Evolutionary conservation across 2,113 vertebrate genomes (phyloP), one percentile per base, ranked within the genome.

Genomic region (Chionomys nivalis): DNA sequence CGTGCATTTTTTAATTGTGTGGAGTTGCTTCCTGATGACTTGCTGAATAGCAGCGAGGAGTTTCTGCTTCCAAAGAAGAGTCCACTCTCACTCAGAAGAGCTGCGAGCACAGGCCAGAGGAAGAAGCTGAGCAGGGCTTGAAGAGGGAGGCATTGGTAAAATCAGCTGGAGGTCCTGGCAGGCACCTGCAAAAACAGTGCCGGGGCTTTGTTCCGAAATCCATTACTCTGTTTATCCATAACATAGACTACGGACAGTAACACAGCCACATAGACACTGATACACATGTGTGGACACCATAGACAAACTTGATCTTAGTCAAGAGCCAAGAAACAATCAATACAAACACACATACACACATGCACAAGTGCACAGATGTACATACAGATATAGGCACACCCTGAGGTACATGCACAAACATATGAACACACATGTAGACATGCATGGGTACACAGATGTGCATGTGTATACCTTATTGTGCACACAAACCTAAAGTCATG

Each of bases 141-240:
- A 26, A 33, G 55, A 24, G 42, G 1, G 7, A n/a, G 19, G 13
- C 76, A 61, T 68, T 16, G 70, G 13, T 9, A 36, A 24, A 19
- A 0, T 3, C 63, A 36, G 7, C 7, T 58, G 5, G 16, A 52
- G 3, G 9, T 10, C 9, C 8, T 36, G 7, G 75, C n/a, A 49
- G 61, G 49, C 4, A 3, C 55, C 44, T 66, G 11, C 2, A 12
- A 52, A 76, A 70, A 17, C 11, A 28, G 14, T 11, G 10, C 17
- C 76, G 14, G 7, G 19, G 3, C 42, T 76, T 26, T 68, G 13
- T 39, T 61, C 21, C 42, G 58, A 79, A 88, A 70, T 55, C 24
- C 4, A 28, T 39, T 66, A 23, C 11, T 90, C 9, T 58, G 8
- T 61, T 87, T 79, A 85, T 61, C 16, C 42, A 65, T 55, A 73